A percentile compares a stretch with the other conserved stretches of the same genome.
These are phyloP conservation scores for Vanessa tameamea DNA, from an alignment of 1,140 invertebrate species.

Conservation along the genomic window DNA sequence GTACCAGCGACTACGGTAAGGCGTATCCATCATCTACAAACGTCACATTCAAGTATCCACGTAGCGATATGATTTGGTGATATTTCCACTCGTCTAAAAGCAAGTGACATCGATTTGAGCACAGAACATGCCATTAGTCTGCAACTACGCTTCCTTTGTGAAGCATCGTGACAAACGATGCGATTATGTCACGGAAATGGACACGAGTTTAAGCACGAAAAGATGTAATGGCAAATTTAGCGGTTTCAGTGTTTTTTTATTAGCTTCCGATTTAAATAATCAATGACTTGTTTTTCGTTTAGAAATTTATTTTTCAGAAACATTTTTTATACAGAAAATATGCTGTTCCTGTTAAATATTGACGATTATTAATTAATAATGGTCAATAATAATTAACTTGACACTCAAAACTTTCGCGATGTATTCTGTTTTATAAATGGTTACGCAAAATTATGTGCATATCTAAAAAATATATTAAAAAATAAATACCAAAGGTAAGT, in stretches of 20 bases:
- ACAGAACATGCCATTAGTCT: slow-evolving; percentile 56
- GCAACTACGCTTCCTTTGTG: slow-evolving; percentile 56
- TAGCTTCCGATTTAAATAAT: slow-evolving; percentile 1
- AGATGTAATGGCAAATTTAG: slow-evolving; percentile 18
- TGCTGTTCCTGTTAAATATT: no score
- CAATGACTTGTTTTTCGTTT: no score
- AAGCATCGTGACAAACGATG: slow-evolving; percentile 52
- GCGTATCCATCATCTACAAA: neutral
- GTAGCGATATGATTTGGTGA: slow-evolving; percentile 18
- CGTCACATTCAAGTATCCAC: slow-evolving; percentile 1
- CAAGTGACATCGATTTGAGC: slow-evolving; percentile 53
- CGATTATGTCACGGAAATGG: slow-evolving; percentile 50
- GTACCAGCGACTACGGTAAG: neutral
- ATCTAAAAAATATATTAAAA: no score
- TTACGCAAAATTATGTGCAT: no score
- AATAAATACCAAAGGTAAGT: no score
- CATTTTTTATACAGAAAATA: no score
- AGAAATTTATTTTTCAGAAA: no score
- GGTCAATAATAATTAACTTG: no score
- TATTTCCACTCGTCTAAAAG: slow-evolving; percentile 43
- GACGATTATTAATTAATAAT: no score
- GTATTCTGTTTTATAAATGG: no score
- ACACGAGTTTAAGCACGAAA: slow-evolving; percentile 35
- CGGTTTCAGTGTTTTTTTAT: slow-evolving; percentile 10
- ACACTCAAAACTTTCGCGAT: no score